Base-by-base conservation (phyloP, 37 sponge, comb jelly and placozoan genomes). In the Mnemiopsis leidyi region DNA sequence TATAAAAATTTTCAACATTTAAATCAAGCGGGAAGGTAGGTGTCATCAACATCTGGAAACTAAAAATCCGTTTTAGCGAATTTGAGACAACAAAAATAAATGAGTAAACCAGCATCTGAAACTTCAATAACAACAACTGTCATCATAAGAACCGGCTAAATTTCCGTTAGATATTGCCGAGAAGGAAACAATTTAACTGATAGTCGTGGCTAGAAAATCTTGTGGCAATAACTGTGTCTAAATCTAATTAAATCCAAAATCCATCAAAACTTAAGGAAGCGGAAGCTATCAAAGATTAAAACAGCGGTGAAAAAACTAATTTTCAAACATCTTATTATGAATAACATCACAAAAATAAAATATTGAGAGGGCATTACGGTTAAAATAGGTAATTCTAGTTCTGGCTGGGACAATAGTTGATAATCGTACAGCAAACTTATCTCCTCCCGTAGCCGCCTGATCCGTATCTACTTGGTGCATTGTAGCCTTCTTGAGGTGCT, bases 401-500 rank as follows among this genome's bases (percentile, higher is more conserved):
- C 61, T 48, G 61, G 61, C 61, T 48, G 61, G 13, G 61, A 48
- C 13, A 48, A 48, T 48, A 48, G 9, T 48, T 48, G 61, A 48
- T n/a, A 48, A 48, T 48, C 61, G 13, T 48, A n/a, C n/a, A n/a
- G n/a, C 13, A 21, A 34, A 32, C 18, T 36, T 85, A 85, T 38
- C 90, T 35, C 25, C 90, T 40, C 1, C 61, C 61, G 61, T 85
- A 85, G 61, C 90, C n/a, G 61, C 61, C 48, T 3, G 90, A 85
- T 0, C 90, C 90, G 35, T 40, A 40, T 38, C 90, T 28, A 39
- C 90, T 26, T n/a, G 24, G 24, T 29, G 38, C 90, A 39, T 37
- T 38, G 90, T 85, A 38, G 9, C 90, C 90, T 1, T 85, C 40
- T 2, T 40, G 90, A 39, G 90, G 90, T 40, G 90, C 38, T 2